Conservation (phyloP, 2,113 vertebrate species). For the Leptodactylus fuscus region DNA sequence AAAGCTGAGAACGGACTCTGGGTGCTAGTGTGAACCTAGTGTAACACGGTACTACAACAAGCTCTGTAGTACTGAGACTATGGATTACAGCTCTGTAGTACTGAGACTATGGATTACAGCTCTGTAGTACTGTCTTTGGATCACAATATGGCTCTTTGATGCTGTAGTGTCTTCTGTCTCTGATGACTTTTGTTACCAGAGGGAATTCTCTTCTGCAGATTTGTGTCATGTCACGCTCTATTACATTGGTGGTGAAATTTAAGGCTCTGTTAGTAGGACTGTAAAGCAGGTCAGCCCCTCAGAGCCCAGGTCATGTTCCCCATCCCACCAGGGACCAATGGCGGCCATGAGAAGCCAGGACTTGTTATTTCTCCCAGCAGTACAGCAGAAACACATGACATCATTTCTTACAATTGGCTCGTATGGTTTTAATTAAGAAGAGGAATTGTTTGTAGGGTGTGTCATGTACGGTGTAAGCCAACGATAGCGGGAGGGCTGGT, state of each 20-base stretch:
- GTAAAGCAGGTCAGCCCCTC: background rate
- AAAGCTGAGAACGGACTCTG: too few species aligned
- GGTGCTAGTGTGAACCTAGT: too few species aligned
- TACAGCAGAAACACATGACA: slow-evolving; percentile 23
- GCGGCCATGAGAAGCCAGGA: background rate
- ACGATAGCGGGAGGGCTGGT: background rate
- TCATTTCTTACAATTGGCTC: slow-evolving; percentile 12
- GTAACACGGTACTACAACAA: too few species aligned
- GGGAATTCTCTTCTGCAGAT: background rate
- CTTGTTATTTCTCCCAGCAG: slow-evolving; percentile 4
- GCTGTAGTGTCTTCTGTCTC: too few species aligned
- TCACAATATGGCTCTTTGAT: too few species aligned
- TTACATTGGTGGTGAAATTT: background rate
- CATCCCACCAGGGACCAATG: background rate
- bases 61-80: too few species aligned
- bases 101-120: background rate
- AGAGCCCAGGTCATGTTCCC: background rate
- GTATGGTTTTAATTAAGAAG: slow-evolving; percentile 30
- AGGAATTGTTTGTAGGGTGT: slow-evolving; percentile 31
- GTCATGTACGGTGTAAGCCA: background rate
- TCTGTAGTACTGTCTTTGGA: too few species aligned
- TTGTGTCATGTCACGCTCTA: background rate
- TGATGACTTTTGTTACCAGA: too few species aligned
- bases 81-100: background rate
- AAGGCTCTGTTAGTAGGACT: background rate